Evolutionary conservation across 2,888 invertebrate genomes (phyloP).

Genomic region (Ypsolopha scabrella): DNA sequence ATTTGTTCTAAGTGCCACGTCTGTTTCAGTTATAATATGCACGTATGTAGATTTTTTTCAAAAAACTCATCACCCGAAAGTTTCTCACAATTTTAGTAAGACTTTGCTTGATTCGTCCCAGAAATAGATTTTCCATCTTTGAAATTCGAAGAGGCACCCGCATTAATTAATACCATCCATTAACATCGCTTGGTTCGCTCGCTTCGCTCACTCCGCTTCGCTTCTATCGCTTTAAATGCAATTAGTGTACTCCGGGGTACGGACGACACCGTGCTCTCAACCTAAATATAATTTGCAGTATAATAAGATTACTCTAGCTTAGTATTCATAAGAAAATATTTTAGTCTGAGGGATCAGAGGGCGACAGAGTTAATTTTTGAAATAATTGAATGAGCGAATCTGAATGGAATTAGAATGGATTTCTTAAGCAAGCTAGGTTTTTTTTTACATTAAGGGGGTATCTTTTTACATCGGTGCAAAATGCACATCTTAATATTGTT

Average conservation of each 20-base stretch:
- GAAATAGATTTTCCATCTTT: conserved; percentile 41
- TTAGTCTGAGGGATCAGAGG: background rate
- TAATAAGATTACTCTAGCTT: conserved; percentile 47
- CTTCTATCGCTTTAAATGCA: conserved; percentile 52
- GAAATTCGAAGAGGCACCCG: conserved; percentile 56
- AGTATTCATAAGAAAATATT: conserved; percentile 56
- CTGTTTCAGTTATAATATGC: too few relatives aligned
- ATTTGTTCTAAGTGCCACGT: too few relatives aligned
- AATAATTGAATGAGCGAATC: too few relatives aligned
- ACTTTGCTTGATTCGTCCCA: background rate
- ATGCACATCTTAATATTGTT: too few relatives aligned
- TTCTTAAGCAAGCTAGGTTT: too few relatives aligned
- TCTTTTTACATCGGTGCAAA: too few relatives aligned
- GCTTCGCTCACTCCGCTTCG: conserved; percentile 19
- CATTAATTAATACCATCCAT: conserved; percentile 66
- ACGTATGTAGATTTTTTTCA: too few relatives aligned
- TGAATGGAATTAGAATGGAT: too few relatives aligned
- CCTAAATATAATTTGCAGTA: conserved; percentile 57
- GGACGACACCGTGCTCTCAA: conserved; percentile 39
- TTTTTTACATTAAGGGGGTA: too few relatives aligned
- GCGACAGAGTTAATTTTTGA: too few relatives aligned
- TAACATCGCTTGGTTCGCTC: conserved; percentile 49
- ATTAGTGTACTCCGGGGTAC: conserved; percentile 21
- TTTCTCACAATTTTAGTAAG: too few relatives aligned
- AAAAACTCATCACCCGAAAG: too few relatives aligned